Evolutionary conservation across 1,140 invertebrate species (phyloP).

Genomic region (Acromyrmex echinatior): DNA sequence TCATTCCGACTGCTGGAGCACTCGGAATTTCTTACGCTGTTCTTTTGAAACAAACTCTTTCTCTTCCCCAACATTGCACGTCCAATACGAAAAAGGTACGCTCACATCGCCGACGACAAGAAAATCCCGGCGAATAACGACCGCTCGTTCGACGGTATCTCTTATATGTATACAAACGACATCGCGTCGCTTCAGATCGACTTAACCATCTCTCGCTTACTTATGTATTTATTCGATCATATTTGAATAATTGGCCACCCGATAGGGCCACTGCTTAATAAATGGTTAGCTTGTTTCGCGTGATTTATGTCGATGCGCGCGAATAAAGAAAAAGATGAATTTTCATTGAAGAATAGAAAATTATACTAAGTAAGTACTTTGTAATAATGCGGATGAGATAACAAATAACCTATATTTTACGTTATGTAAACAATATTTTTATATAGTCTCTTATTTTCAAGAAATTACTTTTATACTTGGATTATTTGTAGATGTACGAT

Average conservation of each 20-base stretch:
- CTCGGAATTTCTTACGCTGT: conserved; percentile 59
- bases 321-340: background rate
- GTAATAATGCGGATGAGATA: conserved; percentile 4
- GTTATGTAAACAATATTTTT: background rate
- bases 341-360: background rate
- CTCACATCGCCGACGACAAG: conserved; percentile 61
- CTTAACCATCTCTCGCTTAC: conserved; percentile 56
- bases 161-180: conserved; percentile 52
- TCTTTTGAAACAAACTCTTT: conserved; percentile 43
- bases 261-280: conserved; percentile 63
- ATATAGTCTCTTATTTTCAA: background rate
- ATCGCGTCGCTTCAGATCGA: conserved; percentile 50
- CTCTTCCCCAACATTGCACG: conserved; percentile 6
- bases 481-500: background rate
- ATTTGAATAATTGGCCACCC: conserved; percentile 77
- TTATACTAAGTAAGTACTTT: background rate
- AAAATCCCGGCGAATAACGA: conserved; percentile 67
- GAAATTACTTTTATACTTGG: background rate
- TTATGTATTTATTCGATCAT: conserved; percentile 78
- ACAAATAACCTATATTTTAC: background rate
- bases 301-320: background rate
- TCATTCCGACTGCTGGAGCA: background rate
- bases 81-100: conserved; percentile 56
- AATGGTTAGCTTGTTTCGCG: conserved; percentile 41
- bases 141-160: conserved; percentile 32